A percentile compares a stretch with the other conserved stretches of the same genome.
Conservation (phyloP, 2,888 invertebrate species). For the Eumacrocentrus americanus region DNA sequence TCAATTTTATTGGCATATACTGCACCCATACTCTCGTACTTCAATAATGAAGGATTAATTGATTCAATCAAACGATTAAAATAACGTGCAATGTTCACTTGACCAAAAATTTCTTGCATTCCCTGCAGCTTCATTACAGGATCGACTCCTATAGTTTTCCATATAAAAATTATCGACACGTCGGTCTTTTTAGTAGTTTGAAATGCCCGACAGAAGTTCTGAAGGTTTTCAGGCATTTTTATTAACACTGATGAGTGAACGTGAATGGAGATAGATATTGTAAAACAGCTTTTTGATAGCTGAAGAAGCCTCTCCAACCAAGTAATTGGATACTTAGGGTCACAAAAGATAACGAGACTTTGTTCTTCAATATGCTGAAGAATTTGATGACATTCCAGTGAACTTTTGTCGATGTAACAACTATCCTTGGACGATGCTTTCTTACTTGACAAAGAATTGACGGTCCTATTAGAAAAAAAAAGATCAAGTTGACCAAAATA, state of each 20-base stretch:
- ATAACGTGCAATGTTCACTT: slow-evolving; percentile 56
- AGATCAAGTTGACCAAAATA: too few species aligned
- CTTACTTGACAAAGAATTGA: background rate
- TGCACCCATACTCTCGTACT: slow-evolving; percentile 50
- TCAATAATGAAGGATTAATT: slow-evolving; percentile 41
- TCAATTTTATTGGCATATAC: slow-evolving; percentile 52
- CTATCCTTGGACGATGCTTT: background rate
- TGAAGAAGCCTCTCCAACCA: slow-evolving; percentile 49
- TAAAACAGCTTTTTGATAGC: slow-evolving; percentile 42
- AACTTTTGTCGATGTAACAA: background rate
- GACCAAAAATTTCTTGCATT: slow-evolving; percentile 47
- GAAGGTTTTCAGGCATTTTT: slow-evolving; percentile 35
- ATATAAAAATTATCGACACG: slow-evolving; percentile 48
- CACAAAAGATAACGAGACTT: slow-evolving; percentile 51
- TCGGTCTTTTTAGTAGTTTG: slow-evolving; percentile 26
- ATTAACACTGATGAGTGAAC: slow-evolving; percentile 52
- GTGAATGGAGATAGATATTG: slow-evolving; percentile 41
- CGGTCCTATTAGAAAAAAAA: background rate
- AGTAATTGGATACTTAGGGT: slow-evolving; percentile 53
- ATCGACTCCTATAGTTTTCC: slow-evolving; percentile 51
- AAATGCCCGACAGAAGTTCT: slow-evolving; percentile 43
- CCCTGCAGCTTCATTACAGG: slow-evolving; percentile 44
- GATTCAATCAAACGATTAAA: slow-evolving; percentile 55
- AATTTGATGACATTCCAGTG: background rate
- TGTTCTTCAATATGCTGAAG: slow-evolving; percentile 17